Base-by-base conservation (phyloP, 2,888 invertebrate genomes). In the Morpho helenor region DNA sequence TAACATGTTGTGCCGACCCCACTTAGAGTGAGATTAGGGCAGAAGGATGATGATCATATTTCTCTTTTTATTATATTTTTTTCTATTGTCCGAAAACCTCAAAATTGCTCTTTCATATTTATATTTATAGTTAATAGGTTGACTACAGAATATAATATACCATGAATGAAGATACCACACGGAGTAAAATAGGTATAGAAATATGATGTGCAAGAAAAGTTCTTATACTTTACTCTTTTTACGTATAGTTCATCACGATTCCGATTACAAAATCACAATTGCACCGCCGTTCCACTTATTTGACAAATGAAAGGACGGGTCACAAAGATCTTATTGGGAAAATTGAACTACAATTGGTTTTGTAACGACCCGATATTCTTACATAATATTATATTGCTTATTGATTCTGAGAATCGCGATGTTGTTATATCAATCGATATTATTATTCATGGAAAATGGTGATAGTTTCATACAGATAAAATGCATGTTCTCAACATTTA, bases 241-340 rank as follows among this genome's bases (percentile, higher is more conserved):
- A 31, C 2, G 5, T 31, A 31, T 53, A 31, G 40, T 22, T 46
- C 40, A 10, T 39, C 44, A 46, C 45, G 54, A 54, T 54, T 54
- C 48, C 54, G 54, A 54, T 54, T 54, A 48, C 48, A n/a, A n/a
- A 41, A 54, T 47, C 42, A 42, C 48, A 54, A 54, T 54, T 22
- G 54, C 42, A 41, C 54, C 53, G 42, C 43, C 49, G 59, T 62
- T 62, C 59, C 53, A 62, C 48, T 56, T 80, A 72, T 76, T 75
- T 83, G 82, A 82, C 81, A 79, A 81, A 83, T 82, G 79, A 69
- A 73, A 71, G 68, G 69, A 73, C 74, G 69, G 75, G 71, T 77
- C 76, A 67, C 66, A 68, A 70, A 66, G 74, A 70, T 66, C 68
- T 72, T 67, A 67, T 69, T 69, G 68, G 60, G 68, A 76, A 77